These are phyloP conservation scores for Thereuonema tuberculata DNA, from an alignment of 1,140 invertebrate genomes.

Conservation along the genomic window DNA sequence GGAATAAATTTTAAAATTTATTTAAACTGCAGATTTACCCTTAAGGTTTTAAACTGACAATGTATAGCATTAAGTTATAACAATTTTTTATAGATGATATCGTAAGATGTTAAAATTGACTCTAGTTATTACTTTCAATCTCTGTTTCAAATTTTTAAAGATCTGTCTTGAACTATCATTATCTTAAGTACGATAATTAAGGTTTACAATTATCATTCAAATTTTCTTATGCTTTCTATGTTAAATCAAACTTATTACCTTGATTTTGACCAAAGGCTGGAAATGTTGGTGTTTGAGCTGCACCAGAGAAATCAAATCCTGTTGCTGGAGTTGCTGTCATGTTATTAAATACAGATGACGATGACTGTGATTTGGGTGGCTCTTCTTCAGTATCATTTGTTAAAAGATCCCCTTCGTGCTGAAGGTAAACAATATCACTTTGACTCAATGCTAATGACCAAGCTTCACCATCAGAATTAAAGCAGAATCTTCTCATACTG, in stretches of 20 bases:
- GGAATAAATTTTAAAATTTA: too few species aligned
- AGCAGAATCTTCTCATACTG: conserved; percentile 50
- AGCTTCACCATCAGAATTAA: conserved; percentile 47
- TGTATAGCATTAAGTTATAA: too few species aligned
- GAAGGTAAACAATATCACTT: conserved; percentile 53
- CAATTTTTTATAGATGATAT: neutral
- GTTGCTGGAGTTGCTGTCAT: neutral
- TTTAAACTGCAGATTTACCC: too few species aligned
- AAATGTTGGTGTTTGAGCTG: conserved; percentile 11
- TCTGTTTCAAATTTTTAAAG: conserved; percentile 13
- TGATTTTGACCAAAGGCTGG: neutral
- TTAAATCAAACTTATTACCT: neutral
- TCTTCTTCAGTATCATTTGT: neutral
- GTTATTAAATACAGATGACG: neutral
- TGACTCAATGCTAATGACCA: conserved; percentile 58
- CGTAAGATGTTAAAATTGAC: conserved; percentile 2
- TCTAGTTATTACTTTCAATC: conserved; percentile 9
- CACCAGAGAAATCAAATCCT: conserved; percentile 44
- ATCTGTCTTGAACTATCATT: too few species aligned
- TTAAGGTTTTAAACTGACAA: too few species aligned
- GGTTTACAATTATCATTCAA: neutral
- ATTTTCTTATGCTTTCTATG: neutral
- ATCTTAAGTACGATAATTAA: neutral
- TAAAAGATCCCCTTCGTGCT: conserved; percentile 37
- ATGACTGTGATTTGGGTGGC: neutral